Evolutionary conservation across 2,797 vertebrate genomes (phyloP).

Genomic region (Pseudopleuronectes americanus): DNA sequence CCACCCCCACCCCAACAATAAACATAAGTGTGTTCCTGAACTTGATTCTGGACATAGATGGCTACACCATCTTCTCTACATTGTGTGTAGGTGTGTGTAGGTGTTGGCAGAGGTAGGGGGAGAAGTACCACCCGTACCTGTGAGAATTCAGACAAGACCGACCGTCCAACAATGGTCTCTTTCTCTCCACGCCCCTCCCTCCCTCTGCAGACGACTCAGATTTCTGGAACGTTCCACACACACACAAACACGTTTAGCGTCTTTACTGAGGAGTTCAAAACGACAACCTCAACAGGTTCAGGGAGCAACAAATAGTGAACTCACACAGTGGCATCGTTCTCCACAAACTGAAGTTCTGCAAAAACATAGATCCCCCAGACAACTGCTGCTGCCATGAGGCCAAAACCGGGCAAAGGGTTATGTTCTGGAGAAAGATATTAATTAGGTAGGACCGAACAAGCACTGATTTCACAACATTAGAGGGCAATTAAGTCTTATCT

Average conservation of each 20-base stretch:
- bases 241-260: no score
- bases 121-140: conserved; percentile 44
- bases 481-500: no score
- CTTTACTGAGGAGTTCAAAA: no score
- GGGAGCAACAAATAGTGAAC: no score
- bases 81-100: conserved; percentile 34
- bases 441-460: no score
- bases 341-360: not conserved
- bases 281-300: no score
- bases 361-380: not conserved
- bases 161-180: conserved; percentile 32
- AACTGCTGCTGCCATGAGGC: no score
- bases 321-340: not conserved
- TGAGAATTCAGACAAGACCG: conserved; percentile 15
- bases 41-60: conserved; percentile 26
- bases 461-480: no score
- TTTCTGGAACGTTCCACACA: conserved; percentile 59
- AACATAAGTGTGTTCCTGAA: conserved; percentile 40
- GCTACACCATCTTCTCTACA: conserved; percentile 4
- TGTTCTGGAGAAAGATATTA: no score
- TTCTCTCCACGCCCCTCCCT: conserved; percentile 23
- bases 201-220: conserved; percentile 37
- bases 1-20: not conserved
- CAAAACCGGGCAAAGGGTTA: no score
- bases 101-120: conserved; percentile 6